Evolutionary conservation across 2,113 vertebrate species (phyloP).

Genomic region (Pampusana beccarii): DNA sequence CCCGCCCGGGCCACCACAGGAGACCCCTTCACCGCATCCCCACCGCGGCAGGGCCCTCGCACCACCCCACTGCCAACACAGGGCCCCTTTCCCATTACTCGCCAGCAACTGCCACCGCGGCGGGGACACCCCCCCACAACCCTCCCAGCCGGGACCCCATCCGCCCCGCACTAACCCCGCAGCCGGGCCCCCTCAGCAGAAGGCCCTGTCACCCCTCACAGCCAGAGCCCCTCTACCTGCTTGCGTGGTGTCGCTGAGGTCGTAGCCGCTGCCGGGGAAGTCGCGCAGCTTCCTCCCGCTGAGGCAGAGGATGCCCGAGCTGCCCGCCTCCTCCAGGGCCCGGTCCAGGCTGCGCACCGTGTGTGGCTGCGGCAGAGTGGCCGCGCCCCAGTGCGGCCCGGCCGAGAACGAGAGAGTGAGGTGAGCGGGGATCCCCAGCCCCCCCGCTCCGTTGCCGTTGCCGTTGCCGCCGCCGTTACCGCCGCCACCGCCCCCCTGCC

Average conservation of each 20-base stretch:
- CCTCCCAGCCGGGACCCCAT: background rate
- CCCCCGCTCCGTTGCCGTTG: background rate
- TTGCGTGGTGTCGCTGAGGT: constrained; percentile 93
- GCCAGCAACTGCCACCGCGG: no score
- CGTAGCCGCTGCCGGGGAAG: constrained; percentile 88
- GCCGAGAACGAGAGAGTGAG: constrained; percentile 73
- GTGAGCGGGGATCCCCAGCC: constrained; percentile 39
- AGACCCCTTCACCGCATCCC: no score
- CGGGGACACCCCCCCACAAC: no score
- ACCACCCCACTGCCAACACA: no score
- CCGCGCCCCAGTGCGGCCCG: constrained; percentile 87
- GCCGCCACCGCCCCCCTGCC: constrained; percentile 69
- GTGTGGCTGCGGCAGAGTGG: constrained; percentile 79
- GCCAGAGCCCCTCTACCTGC: constrained; percentile 81
- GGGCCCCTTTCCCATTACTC: no score
- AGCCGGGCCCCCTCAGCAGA: background rate
- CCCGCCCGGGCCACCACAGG: no score
- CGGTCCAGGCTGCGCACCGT: constrained; percentile 92
- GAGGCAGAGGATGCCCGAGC: constrained; percentile 91
- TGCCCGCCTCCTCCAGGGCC: constrained; percentile 91
- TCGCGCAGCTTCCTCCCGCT: constrained; percentile 96
- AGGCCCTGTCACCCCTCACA: background rate
- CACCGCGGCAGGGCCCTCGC: no score
- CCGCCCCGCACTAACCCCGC: background rate
- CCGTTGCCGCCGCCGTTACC: constrained; percentile 21